phyloP scores from a whole-genome alignment of 2,888 invertebrate species.

The Nycteola revayana region DNA sequence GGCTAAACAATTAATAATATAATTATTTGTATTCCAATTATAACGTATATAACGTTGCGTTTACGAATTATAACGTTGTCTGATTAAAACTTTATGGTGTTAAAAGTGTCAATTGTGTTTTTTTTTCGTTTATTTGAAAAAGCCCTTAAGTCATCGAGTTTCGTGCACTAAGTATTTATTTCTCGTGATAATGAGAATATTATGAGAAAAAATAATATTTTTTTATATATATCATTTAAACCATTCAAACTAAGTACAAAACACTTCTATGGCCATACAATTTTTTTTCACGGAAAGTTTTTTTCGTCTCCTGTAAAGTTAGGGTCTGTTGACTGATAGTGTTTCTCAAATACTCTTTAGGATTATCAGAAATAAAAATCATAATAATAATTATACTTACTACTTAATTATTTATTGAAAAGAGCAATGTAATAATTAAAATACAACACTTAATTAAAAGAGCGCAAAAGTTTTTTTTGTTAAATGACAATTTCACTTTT shows the following conservation, averaged over 20 bases:
- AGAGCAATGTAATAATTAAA: no score
- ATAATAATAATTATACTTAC: no score
- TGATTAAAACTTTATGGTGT: constrained; percentile 5
- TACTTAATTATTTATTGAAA: no score
- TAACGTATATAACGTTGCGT: no score
- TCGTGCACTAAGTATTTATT: constrained; percentile 5
- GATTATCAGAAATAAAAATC: no score
- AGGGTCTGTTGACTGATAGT: constrained; percentile 7
- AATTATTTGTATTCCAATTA: constrained; percentile 1
- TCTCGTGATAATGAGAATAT: constrained; percentile 4
- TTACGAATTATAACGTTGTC: constrained; percentile 3
- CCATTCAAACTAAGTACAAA: constrained; percentile 7
- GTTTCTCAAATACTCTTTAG: constrained; percentile 2
- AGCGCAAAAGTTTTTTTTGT: no score
- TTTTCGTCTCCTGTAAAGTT: constrained; percentile 7
- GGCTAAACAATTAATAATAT: constrained; percentile 6
- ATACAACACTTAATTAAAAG: no score
- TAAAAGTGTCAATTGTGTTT: constrained; percentile 3
- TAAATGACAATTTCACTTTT: no score
- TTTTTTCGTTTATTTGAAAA: constrained; percentile 6
- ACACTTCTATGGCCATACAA: constrained; percentile 4
- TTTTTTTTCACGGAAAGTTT: constrained; percentile 5
- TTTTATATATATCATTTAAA: constrained; percentile 7
- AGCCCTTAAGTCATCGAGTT: constrained; percentile 7
- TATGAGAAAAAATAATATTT: constrained; percentile 5